Percentiles rank a stretch among this genome's conserved stretches.
These are phyloP conservation scores for Gadus macrocephalus DNA, from an alignment of 2,113 vertebrate species.

Conservation along the genomic window DNA sequence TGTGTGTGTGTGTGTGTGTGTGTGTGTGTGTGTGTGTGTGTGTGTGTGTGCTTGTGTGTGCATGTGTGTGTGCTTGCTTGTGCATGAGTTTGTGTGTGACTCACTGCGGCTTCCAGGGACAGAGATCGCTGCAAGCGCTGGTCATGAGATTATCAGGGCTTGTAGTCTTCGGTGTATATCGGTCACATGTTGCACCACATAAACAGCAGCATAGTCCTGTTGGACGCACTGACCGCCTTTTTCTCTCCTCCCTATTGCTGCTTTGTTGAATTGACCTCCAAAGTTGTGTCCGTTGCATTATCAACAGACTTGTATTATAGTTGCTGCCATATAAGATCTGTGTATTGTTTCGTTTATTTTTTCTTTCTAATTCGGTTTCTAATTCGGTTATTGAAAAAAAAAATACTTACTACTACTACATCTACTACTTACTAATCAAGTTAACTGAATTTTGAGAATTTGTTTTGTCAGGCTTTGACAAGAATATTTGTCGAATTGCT, in stretches of 20 bases:
- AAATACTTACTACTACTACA: too few species aligned
- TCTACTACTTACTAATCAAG: too few species aligned
- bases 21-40: conserved; percentile 4
- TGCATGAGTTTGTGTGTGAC: conserved; percentile 1
- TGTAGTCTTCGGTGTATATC: not conserved
- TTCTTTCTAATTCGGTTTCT: conserved; percentile 12
- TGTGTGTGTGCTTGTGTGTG: not conserved
- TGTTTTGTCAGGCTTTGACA: too few species aligned
- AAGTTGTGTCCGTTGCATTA: not conserved
- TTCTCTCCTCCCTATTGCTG: not conserved
- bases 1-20: not conserved
- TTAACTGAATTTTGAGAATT: too few species aligned
- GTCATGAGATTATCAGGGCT: conserved; percentile 26
- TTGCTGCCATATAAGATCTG: too few species aligned
- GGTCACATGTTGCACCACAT: conserved; percentile 14
- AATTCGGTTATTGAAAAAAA: too few species aligned
- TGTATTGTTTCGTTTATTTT: not conserved
- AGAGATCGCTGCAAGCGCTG: not conserved
- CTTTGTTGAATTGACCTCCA: not conserved
- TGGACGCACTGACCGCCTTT: not conserved
- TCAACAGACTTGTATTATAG: too few species aligned
- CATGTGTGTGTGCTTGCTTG: not conserved
- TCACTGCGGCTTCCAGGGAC: not conserved
- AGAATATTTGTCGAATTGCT: too few species aligned
- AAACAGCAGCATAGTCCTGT: not conserved